Percentiles rank a stretch among this genome's conserved stretches.
Conservation (phyloP, 2,797 vertebrate species). For the Hipposideros larvatus region DNA sequence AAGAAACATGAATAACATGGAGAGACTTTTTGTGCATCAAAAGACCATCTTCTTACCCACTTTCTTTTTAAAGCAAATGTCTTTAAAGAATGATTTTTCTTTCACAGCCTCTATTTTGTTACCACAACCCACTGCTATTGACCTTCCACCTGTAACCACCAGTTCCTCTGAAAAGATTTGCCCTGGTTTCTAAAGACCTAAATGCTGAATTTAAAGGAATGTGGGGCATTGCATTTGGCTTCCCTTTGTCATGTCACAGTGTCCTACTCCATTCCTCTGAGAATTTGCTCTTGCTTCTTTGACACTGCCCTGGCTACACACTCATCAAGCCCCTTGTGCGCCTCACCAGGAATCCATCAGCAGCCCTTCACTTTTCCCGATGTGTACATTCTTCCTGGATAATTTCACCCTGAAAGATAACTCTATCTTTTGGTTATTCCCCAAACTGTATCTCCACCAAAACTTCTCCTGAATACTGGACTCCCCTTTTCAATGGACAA, state of each 20-base stretch:
- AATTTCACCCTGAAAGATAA: neutral
- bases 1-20: neutral
- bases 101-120: neutral
- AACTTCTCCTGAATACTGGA: neutral
- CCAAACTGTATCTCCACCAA: neutral
- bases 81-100: neutral
- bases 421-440: neutral
- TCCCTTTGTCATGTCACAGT: neutral
- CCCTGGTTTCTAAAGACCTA: neutral
- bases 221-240: fast-evolving
- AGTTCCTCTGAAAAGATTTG: neutral
- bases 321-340: fast-evolving
- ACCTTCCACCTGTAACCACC: neutral
- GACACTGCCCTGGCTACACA: neutral
- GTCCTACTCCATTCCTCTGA: neutral
- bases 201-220: neutral
- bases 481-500: neutral
- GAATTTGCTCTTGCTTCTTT: neutral
- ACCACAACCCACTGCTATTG: neutral
- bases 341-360: neutral
- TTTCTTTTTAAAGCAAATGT: neutral
- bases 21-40: neutral
- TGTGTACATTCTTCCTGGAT: neutral
- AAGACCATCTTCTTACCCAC: neutral
- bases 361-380: neutral